Evolutionary conservation across 1,140 invertebrate species (phyloP), one percentile per base, ranked within the genome.

Genomic region (Cydia strobilella): DNA sequence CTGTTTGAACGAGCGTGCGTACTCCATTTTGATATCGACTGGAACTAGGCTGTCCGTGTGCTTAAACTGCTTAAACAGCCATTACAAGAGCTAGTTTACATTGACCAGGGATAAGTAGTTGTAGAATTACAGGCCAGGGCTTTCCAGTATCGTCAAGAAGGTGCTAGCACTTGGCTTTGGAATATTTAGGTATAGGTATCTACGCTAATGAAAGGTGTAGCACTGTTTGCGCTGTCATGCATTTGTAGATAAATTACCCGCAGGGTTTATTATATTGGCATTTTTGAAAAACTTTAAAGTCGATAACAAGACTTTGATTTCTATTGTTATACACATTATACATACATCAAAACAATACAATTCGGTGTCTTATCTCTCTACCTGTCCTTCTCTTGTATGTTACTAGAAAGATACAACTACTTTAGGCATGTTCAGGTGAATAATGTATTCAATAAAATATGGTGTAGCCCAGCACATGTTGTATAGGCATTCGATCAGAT

Each of bases 1-100:
- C 27, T 69, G 27, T 39, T 69, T 69, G 9, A 42, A 18, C 65
- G 65, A 69, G 65, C 65, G 65, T 69, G 65, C 65, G 65, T 69
- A 69, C 27, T 69, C 65, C 65, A 69, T 69, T 69, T 69, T 69
- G 65, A 69, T 69, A 69, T 69, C 65, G 65, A 39, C 65, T 69
- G 15, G 27, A 59, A 65, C 63, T 69, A 39, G 65, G 31, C 65
- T n/a, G 63, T 31, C 27, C 63, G 65, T 35, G 65, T 42, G 31
- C 65, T 31, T 69, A 69, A 69, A 69, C 65, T 42, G 31, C 65
- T 31, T 69, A 69, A 69, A 69, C 65, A 69, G 65, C 65, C 65
- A 69, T 69, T 69, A 69, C 65, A 35, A 69, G 65, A n/a, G 27
- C 25, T 69, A 69, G 65, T 42, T 69, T 69, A 69, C 65, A 69